Evolutionary conservation across 2,888 invertebrate species (phyloP).

Genomic region (Dasypolia templi): DNA sequence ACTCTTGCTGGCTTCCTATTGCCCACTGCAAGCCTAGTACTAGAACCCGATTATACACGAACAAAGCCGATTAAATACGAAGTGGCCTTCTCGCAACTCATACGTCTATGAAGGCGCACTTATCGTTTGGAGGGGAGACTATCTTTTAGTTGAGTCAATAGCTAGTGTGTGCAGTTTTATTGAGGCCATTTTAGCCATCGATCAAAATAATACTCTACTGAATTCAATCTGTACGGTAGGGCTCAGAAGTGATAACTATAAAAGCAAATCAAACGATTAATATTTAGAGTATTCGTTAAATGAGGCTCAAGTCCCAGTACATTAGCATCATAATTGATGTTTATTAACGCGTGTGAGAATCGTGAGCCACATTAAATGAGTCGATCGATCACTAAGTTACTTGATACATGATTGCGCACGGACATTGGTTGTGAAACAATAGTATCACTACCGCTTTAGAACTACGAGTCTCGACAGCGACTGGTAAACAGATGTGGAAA

Average conservation of each 20-base stretch:
- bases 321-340: constrained; percentile 61
- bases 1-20: constrained; percentile 79
- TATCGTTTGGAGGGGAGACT: constrained; percentile 26
- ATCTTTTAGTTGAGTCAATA: constrained; percentile 35
- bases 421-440: constrained; percentile 76
- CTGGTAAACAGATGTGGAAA: constrained; percentile 77
- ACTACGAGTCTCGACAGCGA: constrained; percentile 64
- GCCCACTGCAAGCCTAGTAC: constrained; percentile 79
- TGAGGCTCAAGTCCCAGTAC: constrained; percentile 34
- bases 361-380: constrained; percentile 59
- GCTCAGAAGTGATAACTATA: constrained; percentile 19
- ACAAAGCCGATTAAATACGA: constrained; percentile 62
- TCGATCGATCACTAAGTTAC: constrained; percentile 65
- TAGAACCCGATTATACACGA: constrained; percentile 66
- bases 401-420: constrained; percentile 71
- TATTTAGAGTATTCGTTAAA: constrained; percentile 41
- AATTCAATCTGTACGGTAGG: constrained; percentile 21
- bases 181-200: constrained; percentile 29
- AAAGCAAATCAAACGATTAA: constrained; percentile 38
- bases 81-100: constrained; percentile 40
- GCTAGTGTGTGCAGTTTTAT: constrained; percentile 34
- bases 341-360: constrained; percentile 58
- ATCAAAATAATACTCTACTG: constrained; percentile 23
- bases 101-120: constrained; percentile 26
- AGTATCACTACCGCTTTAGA: constrained; percentile 70